These are phyloP conservation scores for Orthosia cruda DNA, from an alignment of 2,888 invertebrate species.

Conservation along the genomic window DNA sequence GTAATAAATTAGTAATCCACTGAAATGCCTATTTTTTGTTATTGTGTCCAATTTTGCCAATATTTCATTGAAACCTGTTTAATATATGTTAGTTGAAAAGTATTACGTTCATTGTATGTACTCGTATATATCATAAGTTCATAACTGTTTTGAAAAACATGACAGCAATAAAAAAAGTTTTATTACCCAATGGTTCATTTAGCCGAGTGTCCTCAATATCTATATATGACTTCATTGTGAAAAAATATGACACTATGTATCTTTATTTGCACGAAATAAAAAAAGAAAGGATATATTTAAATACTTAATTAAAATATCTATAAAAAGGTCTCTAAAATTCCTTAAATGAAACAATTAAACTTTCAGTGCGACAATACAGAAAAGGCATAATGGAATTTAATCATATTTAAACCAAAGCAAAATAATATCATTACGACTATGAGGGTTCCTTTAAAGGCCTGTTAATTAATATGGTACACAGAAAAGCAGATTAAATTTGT, in stretches of 20 bases:
- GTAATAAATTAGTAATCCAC: neutral
- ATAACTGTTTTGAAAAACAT: slow-evolving; percentile 30
- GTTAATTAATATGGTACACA: slow-evolving; percentile 10
- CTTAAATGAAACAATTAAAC: neutral
- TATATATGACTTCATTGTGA: neutral
- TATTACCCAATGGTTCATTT: slow-evolving; percentile 25
- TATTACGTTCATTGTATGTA: neutral
- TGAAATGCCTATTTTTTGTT: neutral
- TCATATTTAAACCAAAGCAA: slow-evolving; percentile 16
- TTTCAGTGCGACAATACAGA: neutral
- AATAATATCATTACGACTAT: neutral
- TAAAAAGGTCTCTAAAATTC: neutral
- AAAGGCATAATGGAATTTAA: neutral
- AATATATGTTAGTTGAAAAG: neutral
- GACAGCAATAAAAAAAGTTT: slow-evolving; percentile 33
- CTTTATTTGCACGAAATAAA: neutral
- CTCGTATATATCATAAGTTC: no score
- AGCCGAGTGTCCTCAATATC: slow-evolving; percentile 6
- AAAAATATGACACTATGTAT: neutral
- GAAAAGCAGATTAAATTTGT: neutral
- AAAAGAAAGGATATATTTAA: neutral
- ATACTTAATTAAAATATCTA: neutral
- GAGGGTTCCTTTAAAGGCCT: slow-evolving; percentile 7
- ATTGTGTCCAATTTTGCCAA: neutral
- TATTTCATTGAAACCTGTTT: slow-evolving; percentile 9